Evolutionary conservation across 2,797 vertebrate genomes (phyloP).

Genomic region (Tachyglossus aculeatus): DNA sequence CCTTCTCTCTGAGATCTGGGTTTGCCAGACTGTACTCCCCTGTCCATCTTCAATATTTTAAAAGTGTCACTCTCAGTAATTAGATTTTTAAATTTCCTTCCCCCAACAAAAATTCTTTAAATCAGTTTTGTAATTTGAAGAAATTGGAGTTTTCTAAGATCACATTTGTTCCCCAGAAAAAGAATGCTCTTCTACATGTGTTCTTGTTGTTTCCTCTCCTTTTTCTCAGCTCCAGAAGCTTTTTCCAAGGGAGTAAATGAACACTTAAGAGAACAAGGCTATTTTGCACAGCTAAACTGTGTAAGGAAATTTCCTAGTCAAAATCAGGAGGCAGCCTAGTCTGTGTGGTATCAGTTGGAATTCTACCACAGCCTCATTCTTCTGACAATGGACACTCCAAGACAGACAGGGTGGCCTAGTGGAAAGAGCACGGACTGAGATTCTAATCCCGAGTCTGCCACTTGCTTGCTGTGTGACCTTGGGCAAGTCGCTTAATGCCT

Average conservation of each 20-base stretch:
- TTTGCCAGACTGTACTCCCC: conserved; percentile 33
- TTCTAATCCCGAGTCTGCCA: no score
- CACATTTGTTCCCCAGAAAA: background rate
- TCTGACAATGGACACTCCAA: no score
- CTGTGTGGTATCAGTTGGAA: no score
- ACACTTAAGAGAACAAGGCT: no score
- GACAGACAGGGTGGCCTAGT: no score
- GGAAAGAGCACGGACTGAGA: no score
- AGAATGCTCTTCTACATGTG: background rate
- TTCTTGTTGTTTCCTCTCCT: background rate
- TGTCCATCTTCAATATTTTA: conserved; percentile 39
- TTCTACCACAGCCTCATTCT: no score
- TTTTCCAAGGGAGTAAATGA: background rate
- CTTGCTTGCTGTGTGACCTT: no score
- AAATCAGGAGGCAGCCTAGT: no score
- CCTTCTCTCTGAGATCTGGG: conserved; percentile 36
- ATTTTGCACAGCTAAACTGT: no score
- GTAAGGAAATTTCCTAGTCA: no score
- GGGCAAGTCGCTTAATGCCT: background rate
- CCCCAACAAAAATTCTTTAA: no score
- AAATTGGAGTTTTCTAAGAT: background rate
- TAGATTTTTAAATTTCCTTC: background rate
- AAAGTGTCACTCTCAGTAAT: background rate
- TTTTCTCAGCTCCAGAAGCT: conserved; percentile 3
- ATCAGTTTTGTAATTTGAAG: background rate